Evolutionary conservation across 2,888 invertebrate species (phyloP), one percentile per base, ranked within the genome.

Genomic region (Macaria liturata): DNA sequence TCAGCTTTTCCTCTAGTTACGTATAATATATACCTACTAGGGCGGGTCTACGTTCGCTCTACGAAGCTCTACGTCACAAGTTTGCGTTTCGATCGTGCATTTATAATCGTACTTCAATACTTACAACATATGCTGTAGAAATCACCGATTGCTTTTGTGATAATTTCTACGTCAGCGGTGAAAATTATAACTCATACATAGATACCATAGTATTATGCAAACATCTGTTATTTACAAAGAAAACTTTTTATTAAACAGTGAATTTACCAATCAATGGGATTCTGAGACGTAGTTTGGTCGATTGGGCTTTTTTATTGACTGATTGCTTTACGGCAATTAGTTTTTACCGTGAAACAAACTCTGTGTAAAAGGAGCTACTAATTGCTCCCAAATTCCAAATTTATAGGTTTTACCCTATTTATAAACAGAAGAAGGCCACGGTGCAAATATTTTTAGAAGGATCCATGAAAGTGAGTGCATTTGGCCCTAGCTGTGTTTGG

Each of bases 401-500:
- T 4, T 4, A 34, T 37, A 37, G 42, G 42, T 42, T 9, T 42
- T 39, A 39, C 8, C 8, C 4, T 42, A 39, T 37, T 40, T 39
- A 5, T 34, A 54, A 5, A 56, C 31, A 20, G 20, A 20, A 20
- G 37, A 48, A 57, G 55, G 53, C 42, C 58, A 42, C 56, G 47
- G 9, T 50, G 46, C 45, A 58, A 63, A 64, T 63, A 64, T 64
- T 57, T 58, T 60, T 49, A 44, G 37, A 50, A 9, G 3, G 52
- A 37, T 49, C 37, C n/a, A 43, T 8, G 52, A 52, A 59, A 59
- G 48, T 32, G 52, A 57, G 49, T 64, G 65, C 65, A 64, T 58
- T 62, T 64, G 64, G 65, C 65, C 43, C 58, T 64, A 61, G 62
- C 31, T 53, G 59, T 48, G 59, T 50, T 62, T 65, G 67, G 67